A percentile compares a stretch with the other conserved stretches of the same genome.
Conservation (phyloP, 2,888 invertebrate genomes). For the Agelastica alni region DNA sequence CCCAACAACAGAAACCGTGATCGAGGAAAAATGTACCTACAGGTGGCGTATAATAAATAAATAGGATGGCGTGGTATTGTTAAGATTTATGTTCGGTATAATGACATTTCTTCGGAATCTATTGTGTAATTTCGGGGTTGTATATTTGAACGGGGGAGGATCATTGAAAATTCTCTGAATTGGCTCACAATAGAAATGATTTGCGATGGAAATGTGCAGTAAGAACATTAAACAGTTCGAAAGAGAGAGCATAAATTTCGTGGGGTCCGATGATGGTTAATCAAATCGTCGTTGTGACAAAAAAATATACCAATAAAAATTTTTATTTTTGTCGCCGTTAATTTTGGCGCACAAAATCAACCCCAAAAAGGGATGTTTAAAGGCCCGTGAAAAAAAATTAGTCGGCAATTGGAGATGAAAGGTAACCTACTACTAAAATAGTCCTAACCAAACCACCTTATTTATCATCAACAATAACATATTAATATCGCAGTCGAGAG, state of each 20-base stretch:
- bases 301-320: too few relatives aligned
- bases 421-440: slow-evolving; percentile 27
- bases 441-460: slow-evolving; percentile 32
- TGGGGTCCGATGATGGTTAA: too few relatives aligned
- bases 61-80: slow-evolving; percentile 1
- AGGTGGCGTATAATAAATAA: slow-evolving; percentile 11
- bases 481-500: slow-evolving; percentile 37
- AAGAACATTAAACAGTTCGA: too few relatives aligned
- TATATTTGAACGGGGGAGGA: background rate
- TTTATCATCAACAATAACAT: slow-evolving; percentile 34
- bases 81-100: slow-evolving; percentile 3
- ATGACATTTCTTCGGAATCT: slow-evolving; percentile 12
- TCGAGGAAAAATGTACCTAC: slow-evolving; percentile 6
- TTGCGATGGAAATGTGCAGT: too few relatives aligned
- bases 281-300: too few relatives aligned
- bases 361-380: slow-evolving; percentile 1
- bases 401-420: slow-evolving; percentile 25
- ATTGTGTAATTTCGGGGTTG: slow-evolving; percentile 6
- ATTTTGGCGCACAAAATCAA: too few relatives aligned
- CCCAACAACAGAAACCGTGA: slow-evolving; percentile 6
- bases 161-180: background rate
- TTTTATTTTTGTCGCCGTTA: too few relatives aligned
- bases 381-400: slow-evolving; percentile 22
- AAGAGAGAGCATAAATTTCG: too few relatives aligned
- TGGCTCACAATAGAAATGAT: background rate